These are phyloP conservation scores for Agrypnia vestita DNA, from an alignment of 1,140 invertebrate species.

Conservation along the genomic window DNA sequence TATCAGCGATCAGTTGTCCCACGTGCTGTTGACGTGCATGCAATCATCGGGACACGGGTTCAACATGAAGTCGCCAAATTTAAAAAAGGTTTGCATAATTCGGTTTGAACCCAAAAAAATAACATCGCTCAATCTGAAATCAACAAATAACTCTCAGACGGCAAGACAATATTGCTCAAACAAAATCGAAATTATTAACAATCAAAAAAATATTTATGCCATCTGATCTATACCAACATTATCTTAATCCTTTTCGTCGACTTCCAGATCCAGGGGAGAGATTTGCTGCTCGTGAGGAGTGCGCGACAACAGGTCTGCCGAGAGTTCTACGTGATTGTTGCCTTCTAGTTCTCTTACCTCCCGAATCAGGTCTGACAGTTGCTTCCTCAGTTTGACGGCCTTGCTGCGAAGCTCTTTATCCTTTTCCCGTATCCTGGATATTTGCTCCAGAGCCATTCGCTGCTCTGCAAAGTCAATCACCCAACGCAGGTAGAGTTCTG, in stretches of 20 bases:
- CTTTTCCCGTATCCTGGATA: constrained; percentile 72
- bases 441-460: constrained; percentile 71
- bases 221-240: neutral
- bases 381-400: constrained; percentile 71
- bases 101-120: too few relatives aligned
- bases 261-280: constrained; percentile 42
- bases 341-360: constrained; percentile 62
- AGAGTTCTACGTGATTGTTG: constrained; percentile 44
- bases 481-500: constrained; percentile 78
- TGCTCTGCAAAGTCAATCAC: constrained; percentile 75
- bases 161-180: too few relatives aligned
- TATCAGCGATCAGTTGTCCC: too few relatives aligned
- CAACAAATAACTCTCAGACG: too few relatives aligned
- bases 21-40: too few relatives aligned
- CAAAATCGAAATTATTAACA: too few relatives aligned
- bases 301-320: constrained; percentile 23
- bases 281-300: constrained; percentile 47
- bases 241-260: constrained; percentile 51
- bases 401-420: constrained; percentile 76
- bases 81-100: too few relatives aligned
- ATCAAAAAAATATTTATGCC: neutral
- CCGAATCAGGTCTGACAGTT: constrained; percentile 70
- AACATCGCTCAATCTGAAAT: too few relatives aligned
- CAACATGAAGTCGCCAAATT: too few relatives aligned
- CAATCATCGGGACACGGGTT: too few relatives aligned